A percentile compares a stretch with the other conserved stretches of the same genome.
Evolutionary conservation across 2,113 vertebrate genomes (phyloP).

Genomic region (Pomatorhinus ruficollis): DNA sequence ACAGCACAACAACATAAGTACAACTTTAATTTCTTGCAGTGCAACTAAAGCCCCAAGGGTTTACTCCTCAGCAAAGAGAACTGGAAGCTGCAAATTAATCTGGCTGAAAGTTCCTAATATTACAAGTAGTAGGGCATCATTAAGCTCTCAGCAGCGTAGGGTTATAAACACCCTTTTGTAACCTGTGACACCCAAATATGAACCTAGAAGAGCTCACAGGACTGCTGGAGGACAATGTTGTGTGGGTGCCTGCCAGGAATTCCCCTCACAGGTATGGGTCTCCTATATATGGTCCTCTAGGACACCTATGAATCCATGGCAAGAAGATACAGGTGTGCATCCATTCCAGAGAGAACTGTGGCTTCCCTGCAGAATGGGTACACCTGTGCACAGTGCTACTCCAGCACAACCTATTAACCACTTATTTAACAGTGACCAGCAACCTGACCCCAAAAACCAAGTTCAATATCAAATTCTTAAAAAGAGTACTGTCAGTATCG

Average conservation of each 20-base stretch:
- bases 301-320: not conserved
- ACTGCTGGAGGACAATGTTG: not conserved
- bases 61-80: not conserved
- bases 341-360: accelerated
- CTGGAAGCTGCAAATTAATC: not conserved
- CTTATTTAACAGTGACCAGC: not conserved
- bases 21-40: not conserved
- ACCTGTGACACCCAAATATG: not conserved
- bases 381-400: not conserved
- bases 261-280: not conserved
- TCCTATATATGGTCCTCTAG: too few species aligned
- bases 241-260: not conserved
- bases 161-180: not conserved
- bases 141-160: not conserved
- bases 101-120: not conserved
- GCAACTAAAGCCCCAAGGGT: not conserved
- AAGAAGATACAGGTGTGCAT: not conserved
- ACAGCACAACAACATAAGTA: not conserved
- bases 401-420: not conserved
- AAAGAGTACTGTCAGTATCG: accelerated
- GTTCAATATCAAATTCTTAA: not conserved
- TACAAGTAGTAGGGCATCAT: not conserved
- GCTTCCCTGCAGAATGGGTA: not conserved
- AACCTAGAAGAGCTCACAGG: not conserved
- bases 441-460: not conserved